phyloP scores from a whole-genome alignment of 2,797 vertebrate genomes.

The Acanthopagrus latus region DNA sequence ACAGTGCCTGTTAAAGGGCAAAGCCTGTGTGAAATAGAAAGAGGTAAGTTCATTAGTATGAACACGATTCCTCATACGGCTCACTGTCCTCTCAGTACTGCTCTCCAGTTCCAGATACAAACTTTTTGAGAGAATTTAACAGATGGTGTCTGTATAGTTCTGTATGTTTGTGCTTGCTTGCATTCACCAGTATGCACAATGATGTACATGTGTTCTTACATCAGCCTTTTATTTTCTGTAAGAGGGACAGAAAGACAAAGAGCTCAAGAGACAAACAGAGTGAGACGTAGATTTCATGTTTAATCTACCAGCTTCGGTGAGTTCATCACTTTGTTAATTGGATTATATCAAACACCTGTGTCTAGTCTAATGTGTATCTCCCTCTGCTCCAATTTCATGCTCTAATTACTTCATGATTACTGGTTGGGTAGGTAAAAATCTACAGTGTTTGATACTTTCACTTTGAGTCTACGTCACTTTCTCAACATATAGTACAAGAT shows the following conservation, averaged over 20 bases:
- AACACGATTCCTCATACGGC: neutral
- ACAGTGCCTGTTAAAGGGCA: slow-evolving; percentile 16
- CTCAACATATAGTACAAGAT: neutral
- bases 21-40: slow-evolving; percentile 13
- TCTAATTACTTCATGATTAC: slow-evolving; percentile 54
- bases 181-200: slow-evolving; percentile 12
- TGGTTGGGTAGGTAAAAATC: slow-evolving; percentile 1
- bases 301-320: slow-evolving; percentile 20
- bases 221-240: slow-evolving; percentile 12
- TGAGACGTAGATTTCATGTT: neutral
- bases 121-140: neutral
- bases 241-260: neutral
- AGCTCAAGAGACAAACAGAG: neutral
- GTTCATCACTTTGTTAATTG: slow-evolving; percentile 50
- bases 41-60: neutral
- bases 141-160: slow-evolving; percentile 22
- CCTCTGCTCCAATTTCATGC: slow-evolving; percentile 43
- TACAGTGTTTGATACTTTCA: slow-evolving; percentile 3
- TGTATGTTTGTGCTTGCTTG: slow-evolving; percentile 10
- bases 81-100: neutral
- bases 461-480: slow-evolving; percentile 4
- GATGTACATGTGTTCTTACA: neutral
- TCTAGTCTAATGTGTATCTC: slow-evolving; percentile 38
- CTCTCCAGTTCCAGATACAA: neutral
- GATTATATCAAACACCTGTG: slow-evolving; percentile 63